Base-by-base conservation (phyloP, 2,888 invertebrate species). In the Eupithecia inturbata region DNA sequence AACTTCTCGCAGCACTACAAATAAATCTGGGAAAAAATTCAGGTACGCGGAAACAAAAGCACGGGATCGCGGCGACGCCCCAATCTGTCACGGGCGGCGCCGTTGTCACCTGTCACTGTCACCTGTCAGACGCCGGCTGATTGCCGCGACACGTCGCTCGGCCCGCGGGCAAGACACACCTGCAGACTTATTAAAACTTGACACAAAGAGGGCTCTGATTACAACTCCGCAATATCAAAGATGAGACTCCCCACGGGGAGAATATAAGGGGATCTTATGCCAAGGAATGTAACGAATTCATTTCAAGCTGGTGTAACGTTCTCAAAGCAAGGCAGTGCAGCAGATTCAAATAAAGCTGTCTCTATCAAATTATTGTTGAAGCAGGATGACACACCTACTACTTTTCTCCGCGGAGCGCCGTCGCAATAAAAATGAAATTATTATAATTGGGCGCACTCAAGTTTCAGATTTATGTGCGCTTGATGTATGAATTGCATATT, bases 71-170 rank as follows among this genome's bases (percentile, higher is more conserved):
- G 82, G 80, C 84, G 87, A 84, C 88, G 89, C 90, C 89, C 88
- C 92, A 92, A 93, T 93, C 93, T 91, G 90, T 91, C 92, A 91
- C 86, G 85, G 82, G 80, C 81, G 84, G 85, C 87, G 87, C 88
- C 85, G 82, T 85, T 90, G 91, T 89, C 90, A 85, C 78, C 84
- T 84, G 86, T 83, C 73, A 69, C 71, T 66, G 66, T 66, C 91
- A 87, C 80, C 81, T 89, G 91, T 89, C 92, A 87, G 83, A 83
- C 80, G 82, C 82, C 79, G 78, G 82, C 86, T 85, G 90, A 85
- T 83, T 85, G 86, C 84, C 82, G 69, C 82, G 83, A 85, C 88
- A 86, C 87, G 85, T 85, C 82, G 82, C 74, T 81, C 57, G 68
- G 68, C 64, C 70, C 64, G 75, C 70, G 70, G 68, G 73, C 71